These are phyloP conservation scores for Gymnogyps californianus DNA, from an alignment of 2,113 vertebrate species.

Conservation along the genomic window DNA sequence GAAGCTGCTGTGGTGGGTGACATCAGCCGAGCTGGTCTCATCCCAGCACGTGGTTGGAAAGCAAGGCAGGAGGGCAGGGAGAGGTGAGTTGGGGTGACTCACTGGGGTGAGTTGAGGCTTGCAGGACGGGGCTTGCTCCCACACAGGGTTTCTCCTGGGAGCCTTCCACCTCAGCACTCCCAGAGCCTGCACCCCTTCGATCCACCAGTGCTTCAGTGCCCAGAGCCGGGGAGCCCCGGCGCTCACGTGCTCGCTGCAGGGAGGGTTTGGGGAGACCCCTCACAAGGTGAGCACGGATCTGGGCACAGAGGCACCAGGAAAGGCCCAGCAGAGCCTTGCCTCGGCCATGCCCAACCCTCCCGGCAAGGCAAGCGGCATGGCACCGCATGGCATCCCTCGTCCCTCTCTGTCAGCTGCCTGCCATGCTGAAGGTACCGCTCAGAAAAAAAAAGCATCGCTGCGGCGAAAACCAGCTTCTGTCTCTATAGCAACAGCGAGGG, in stretches of 20 bases:
- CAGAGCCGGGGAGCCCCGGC: fast-evolving
- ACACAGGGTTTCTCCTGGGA: not conserved
- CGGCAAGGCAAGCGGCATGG: fast-evolving
- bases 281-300: not conserved
- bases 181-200: not conserved
- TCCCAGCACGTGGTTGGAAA: not conserved
- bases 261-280: not conserved
- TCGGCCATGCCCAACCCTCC: not conserved
- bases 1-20: not conserved
- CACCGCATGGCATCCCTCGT: not conserved
- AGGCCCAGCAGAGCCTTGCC: not conserved
- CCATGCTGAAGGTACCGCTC: not conserved
- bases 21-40: not conserved
- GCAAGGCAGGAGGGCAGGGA: not conserved
- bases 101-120: fast-evolving
- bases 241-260: fast-evolving
- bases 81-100: not conserved
- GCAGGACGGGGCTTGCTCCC: not conserved
- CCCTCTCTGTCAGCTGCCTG: not conserved
- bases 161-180: not conserved
- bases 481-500: constrained; percentile 39
- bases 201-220: not conserved
- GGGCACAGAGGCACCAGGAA: not conserved
- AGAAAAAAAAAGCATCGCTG: not conserved
- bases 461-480: not conserved